A percentile compares a stretch with the other conserved stretches of the same genome.
These are phyloP conservation scores for Odontomachus brunneus DNA, from an alignment of 1,140 invertebrate species.

Conservation along the genomic window DNA sequence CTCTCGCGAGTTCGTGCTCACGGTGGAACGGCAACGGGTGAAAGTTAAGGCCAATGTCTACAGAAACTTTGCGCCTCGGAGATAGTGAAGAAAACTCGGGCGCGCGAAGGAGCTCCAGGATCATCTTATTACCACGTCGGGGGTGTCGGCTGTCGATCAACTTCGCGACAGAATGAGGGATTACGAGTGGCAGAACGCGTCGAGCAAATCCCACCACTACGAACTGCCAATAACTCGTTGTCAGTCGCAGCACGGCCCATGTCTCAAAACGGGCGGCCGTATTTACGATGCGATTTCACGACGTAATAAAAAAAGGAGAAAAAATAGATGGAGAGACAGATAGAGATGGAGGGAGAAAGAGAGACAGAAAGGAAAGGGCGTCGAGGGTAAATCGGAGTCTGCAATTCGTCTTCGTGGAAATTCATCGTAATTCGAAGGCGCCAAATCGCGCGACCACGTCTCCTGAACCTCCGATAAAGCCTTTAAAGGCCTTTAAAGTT, in stretches of 20 bases:
- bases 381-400: constrained; percentile 36
- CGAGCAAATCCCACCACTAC: constrained; percentile 47
- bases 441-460: not conserved
- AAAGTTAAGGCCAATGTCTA: constrained; percentile 40
- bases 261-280: constrained; percentile 50
- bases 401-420: constrained; percentile 22
- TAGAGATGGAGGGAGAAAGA: too few species aligned
- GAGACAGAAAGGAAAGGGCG: too few species aligned
- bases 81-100: constrained; percentile 35
- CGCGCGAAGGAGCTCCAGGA: constrained; percentile 12
- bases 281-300: constrained; percentile 58
- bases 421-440: constrained; percentile 25
- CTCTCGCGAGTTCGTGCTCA: not conserved
- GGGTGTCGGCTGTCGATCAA: constrained; percentile 56
- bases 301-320: constrained; percentile 31
- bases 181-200: constrained; percentile 55
- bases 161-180: constrained; percentile 49
- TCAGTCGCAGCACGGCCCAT: constrained; percentile 53
- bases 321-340: too few species aligned
- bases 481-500: constrained; percentile 11
- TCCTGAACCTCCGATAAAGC: not conserved
- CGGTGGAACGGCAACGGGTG: not conserved
- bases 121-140: constrained; percentile 51
- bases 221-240: constrained; percentile 57
- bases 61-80: constrained; percentile 33